Base-by-base conservation (phyloP, 2,113 vertebrate genomes). In the Microtus ochrogaster region DNA sequence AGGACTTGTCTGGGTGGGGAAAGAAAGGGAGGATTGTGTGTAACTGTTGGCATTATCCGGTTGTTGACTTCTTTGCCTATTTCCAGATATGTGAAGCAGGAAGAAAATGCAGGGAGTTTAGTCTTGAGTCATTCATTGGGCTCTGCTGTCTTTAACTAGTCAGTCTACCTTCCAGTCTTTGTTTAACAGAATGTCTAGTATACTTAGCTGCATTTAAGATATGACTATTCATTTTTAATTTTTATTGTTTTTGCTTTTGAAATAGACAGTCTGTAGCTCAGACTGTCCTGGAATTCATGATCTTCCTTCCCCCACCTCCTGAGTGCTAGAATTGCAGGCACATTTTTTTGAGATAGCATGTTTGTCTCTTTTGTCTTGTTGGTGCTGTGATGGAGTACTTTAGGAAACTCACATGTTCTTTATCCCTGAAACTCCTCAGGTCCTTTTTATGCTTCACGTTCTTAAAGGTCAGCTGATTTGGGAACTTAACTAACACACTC, bases 331-430 rank as follows among this genome's bases (percentile, higher is more conserved):
- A 72, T 87, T 70, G 22, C 36, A 87, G 33, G 66, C 3, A 39
- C 90, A 58, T 94, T 90, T 39, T 95, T 55, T 63, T 41, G 89
- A 93, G 83, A 89, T 16, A 63, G 19, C 22, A 55, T 68, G 14
- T 26, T 82, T 90, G 19, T 36, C 44, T 44, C 52, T 79, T 85
- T 47, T 79, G 30, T 84, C 79, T 52, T 88, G 16, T 22, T 82
- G 17, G 70, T 19, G 44, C 19, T 72, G 0, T 95, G 49, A 14
- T 70, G 39, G 33, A 77, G 8, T 52, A 7, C 63, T 96, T 92
- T 9, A 49, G 89, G 93, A 91, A 92, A 47, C 65, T 92, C 22
- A 79, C 17, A 26, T 55, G 16, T 7, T 70, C 68, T 12, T 61
- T 39, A 14, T 22, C 5, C 4, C 55, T 30, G 30, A 74, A n/a